A percentile compares a stretch with the other conserved stretches of the same genome.
Evolutionary conservation across 2,113 vertebrate genomes (phyloP).

Genomic region (Mohoua ochrocephala): DNA sequence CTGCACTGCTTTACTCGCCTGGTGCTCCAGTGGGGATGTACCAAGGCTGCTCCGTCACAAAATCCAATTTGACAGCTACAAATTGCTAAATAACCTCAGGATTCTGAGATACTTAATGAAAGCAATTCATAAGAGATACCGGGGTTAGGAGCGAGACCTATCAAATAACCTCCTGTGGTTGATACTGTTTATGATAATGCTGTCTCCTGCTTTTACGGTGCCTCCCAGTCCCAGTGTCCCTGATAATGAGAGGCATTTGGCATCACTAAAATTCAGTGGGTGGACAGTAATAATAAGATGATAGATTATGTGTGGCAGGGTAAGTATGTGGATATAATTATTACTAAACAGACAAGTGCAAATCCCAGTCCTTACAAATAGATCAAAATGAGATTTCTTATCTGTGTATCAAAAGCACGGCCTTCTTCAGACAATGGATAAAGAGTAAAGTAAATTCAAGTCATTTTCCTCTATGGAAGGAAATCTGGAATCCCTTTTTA

Average conservation of each 20-base stretch:
- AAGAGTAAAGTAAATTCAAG: neutral
- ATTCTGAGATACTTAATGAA: neutral
- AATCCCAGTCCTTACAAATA: neutral
- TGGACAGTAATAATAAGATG: neutral
- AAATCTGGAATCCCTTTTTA: neutral
- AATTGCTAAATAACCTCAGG: neutral
- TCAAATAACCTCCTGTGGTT: neutral
- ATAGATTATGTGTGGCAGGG: neutral
- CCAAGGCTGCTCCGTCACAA: neutral
- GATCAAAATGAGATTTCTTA: neutral
- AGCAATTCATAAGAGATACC: neutral
- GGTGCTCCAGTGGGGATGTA: neutral
- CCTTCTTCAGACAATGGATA: neutral
- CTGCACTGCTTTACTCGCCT: neutral
- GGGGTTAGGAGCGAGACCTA: neutral
- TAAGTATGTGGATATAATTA: neutral
- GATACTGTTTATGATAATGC: neutral
- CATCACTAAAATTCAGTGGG: neutral
- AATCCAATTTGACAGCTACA: neutral
- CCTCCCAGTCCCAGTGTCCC: neutral
- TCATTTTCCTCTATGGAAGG: neutral
- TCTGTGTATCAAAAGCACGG: neutral
- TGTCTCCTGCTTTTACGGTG: neutral
- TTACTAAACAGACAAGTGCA: neutral
- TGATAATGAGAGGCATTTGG: neutral